phyloP scores from a whole-genome alignment of 2,888 invertebrate species.

The Drosophila recens region DNA sequence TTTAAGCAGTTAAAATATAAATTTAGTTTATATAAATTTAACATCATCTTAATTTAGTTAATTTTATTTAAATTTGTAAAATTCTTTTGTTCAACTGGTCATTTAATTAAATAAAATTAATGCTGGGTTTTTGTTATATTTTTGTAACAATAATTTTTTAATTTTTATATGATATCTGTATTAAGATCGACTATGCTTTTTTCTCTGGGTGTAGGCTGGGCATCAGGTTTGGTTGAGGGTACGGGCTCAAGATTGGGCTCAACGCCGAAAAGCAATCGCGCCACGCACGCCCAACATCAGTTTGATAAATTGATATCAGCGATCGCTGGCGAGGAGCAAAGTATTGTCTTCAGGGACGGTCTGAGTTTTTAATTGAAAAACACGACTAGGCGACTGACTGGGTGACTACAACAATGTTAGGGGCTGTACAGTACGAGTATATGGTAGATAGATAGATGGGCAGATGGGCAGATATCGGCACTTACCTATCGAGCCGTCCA shows the following conservation, averaged over 20 bases:
- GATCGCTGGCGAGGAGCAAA: constrained; percentile 79
- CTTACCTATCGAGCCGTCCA: constrained; percentile 88
- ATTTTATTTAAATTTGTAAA: too few relatives aligned
- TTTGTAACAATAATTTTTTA: too few relatives aligned
- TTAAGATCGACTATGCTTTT: neutral
- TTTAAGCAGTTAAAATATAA: too few relatives aligned
- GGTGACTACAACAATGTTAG: constrained; percentile 33
- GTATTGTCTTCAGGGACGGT: constrained; percentile 55
- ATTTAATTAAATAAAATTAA: too few relatives aligned
- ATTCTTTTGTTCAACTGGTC: too few relatives aligned
- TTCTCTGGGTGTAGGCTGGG: constrained; percentile 8
- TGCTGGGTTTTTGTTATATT: too few relatives aligned
- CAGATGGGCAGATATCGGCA: constrained; percentile 48
- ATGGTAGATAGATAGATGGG: constrained; percentile 25
- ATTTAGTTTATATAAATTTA: too few relatives aligned
- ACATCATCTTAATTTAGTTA: too few relatives aligned
- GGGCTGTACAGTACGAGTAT: neutral
- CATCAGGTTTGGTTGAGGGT: constrained; percentile 9
- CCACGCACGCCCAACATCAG: constrained; percentile 82
- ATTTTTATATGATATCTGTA: too few relatives aligned
- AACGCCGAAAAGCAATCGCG: constrained; percentile 80
- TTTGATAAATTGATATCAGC: constrained; percentile 85
- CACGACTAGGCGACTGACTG: neutral
- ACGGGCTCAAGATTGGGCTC: constrained; percentile 8
- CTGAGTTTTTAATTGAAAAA: constrained; percentile 77